These are phyloP conservation scores for Nomada fabriciana DNA, from an alignment of 2,888 invertebrate genomes.

Conservation along the genomic window DNA sequence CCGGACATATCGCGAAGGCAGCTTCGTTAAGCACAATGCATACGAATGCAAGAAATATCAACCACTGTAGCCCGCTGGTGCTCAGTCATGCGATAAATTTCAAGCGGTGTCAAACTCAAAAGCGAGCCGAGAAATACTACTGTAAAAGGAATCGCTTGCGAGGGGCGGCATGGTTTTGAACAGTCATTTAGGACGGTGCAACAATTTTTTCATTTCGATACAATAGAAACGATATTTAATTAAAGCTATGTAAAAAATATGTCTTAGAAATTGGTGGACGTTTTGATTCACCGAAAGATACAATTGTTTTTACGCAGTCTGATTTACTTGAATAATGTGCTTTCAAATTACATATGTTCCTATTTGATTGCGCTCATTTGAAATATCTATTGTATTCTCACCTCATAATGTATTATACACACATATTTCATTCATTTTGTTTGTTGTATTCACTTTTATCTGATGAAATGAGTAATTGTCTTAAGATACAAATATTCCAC, in stretches of 20 bases:
- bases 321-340: too few relatives aligned
- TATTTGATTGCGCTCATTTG: too few relatives aligned
- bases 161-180: neutral
- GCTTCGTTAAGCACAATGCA: constrained; percentile 60
- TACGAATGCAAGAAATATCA: constrained; percentile 58
- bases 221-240: neutral
- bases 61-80: constrained; percentile 43
- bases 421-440: too few relatives aligned
- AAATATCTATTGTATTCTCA: too few relatives aligned
- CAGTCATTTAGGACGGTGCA: neutral
- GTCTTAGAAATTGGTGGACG: too few relatives aligned
- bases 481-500: neutral
- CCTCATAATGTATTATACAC: too few relatives aligned
- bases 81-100: constrained; percentile 55
- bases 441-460: too few relatives aligned
- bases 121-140: constrained; percentile 32
- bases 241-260: neutral
- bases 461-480: too few relatives aligned
- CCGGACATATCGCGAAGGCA: constrained; percentile 48
- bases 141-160: constrained; percentile 7
- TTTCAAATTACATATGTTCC: too few relatives aligned
- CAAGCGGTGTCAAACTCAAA: constrained; percentile 34
- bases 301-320: too few relatives aligned
- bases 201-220: neutral
- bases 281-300: too few relatives aligned